Conservation (phyloP, 2,888 invertebrate species). For the Drosophila neotestacea region DNA sequence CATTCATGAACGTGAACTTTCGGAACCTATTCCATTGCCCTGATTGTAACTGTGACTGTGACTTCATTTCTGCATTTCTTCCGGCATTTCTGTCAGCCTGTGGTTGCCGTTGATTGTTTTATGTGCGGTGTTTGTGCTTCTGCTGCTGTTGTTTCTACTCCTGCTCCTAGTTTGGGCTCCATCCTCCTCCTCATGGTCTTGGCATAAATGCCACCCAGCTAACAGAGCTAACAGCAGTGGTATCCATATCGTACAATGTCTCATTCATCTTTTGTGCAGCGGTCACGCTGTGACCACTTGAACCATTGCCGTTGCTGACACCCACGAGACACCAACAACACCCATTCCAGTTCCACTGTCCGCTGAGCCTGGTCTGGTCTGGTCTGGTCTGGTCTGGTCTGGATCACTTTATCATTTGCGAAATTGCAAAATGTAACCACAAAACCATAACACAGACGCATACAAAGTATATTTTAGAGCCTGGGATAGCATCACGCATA, state of each 20-base stretch:
- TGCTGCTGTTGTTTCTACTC: slow-evolving; percentile 2
- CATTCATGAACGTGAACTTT: slow-evolving; percentile 37
- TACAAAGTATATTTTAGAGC: slow-evolving; percentile 73
- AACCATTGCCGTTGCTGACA: slow-evolving; percentile 58
- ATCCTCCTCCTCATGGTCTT: slow-evolving; percentile 2
- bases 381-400: too few relatives aligned
- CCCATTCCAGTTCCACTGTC: not conserved
- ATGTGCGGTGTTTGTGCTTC: slow-evolving; percentile 72
- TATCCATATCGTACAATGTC: slow-evolving; percentile 64
- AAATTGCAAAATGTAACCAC: slow-evolving; percentile 80
- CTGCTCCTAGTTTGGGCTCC: not conserved
- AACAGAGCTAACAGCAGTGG: not conserved
- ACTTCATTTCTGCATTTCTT: slow-evolving; percentile 70
- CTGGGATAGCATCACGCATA: slow-evolving; percentile 54
- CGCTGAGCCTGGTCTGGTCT: too few relatives aligned
- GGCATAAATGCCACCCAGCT: slow-evolving; percentile 23
- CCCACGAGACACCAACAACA: slow-evolving; percentile 32
- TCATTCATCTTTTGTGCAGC: slow-evolving; percentile 72
- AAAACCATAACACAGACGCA: slow-evolving; percentile 77
- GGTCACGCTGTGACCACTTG: slow-evolving; percentile 74
- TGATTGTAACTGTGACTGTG: slow-evolving; percentile 28
- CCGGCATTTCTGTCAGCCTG: slow-evolving; percentile 73
- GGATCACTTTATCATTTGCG: slow-evolving; percentile 79
- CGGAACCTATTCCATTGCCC: slow-evolving; percentile 18
- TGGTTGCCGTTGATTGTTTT: slow-evolving; percentile 82